Evolutionary conservation across 2,113 vertebrate genomes (phyloP), one percentile per base, ranked within the genome.

Genomic region (Prolemur simus): DNA sequence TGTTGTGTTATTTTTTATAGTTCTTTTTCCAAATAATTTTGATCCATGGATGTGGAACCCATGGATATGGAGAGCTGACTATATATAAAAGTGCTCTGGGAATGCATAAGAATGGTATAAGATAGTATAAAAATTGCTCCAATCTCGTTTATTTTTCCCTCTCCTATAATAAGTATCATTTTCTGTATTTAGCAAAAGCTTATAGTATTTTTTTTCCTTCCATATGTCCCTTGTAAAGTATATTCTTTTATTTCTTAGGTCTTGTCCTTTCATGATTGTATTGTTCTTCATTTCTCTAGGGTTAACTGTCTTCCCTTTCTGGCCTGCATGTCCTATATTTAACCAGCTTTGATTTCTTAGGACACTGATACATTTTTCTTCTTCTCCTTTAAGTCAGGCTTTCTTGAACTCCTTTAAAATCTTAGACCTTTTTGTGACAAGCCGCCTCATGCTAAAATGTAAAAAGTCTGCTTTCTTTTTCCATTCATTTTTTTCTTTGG

Each of bases 401-500:
- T 74, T 76, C 80, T 47, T 77, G 25, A 17, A 47, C 69, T 94
- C 37, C 12, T 71, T 77, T 73, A 54, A 54, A 54, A 47, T 42
- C 47, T 76, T 39, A 76, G 84, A 83, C 34, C 58, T 60, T 49
- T 47, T n/a, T 6, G 74, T 18, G 39, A 18, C 80, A 49, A 93
- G 27, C n/a, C 52, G 21, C 77, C 76, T 81, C 54, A 95, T 83
- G 29, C 58, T 88, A 58, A 95, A 68, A 68, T 49, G 86, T 81
- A 34, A 17, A 42, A 91, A 58, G 58, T 84, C 82, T 63, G 12
- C 42, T 63, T 89, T 78, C 45, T 32, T 89, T 89, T 89, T 80
- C 71, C 10, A 27, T 80, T 96, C 29, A 78, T 78, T 77, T 89
- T 89, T 78, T 77, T 83, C 25, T 68, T 95, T 96, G 29, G 7